Evolutionary conservation across 1,140 invertebrate genomes (phyloP).

Genomic region (Phenacoccus solenopsis): DNA sequence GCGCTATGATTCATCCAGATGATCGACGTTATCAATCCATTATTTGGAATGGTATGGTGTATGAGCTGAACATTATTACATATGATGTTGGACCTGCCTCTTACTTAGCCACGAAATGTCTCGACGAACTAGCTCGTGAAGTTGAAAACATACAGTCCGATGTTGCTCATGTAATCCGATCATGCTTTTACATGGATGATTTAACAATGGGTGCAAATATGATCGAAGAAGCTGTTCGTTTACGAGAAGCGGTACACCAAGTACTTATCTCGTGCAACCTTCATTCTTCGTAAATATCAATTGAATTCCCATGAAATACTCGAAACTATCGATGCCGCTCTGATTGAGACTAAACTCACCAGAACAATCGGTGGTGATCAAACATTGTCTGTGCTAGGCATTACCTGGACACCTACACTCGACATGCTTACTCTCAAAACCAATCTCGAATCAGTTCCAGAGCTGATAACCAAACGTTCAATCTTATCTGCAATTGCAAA

Average conservation of each 20-base stretch:
- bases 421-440: not conserved
- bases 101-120: constrained; percentile 29
- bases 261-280: constrained; percentile 23
- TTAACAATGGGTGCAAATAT: constrained; percentile 22
- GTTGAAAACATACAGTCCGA: constrained; percentile 25
- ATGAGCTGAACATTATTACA: constrained; percentile 28
- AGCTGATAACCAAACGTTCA: not conserved
- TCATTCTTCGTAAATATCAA: constrained; percentile 29
- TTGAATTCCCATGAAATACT: not conserved
- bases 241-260: constrained; percentile 24
- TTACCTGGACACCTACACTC: not conserved
- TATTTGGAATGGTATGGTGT: too few species aligned
- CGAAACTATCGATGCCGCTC: not conserved
- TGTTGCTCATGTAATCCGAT: constrained; percentile 20
- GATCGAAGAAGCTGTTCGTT: constrained; percentile 22
- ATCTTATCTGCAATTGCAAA: not conserved
- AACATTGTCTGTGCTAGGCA: not conserved
- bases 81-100: constrained; percentile 30
- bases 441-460: not conserved
- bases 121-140: constrained; percentile 32
- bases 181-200: constrained; percentile 28
- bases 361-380: too few species aligned
- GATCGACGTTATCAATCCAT: too few species aligned
- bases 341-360: too few species aligned
- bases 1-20: constrained; percentile 25